Evolutionary conservation across 2,888 invertebrate species (phyloP).

Genomic region (Cenopis cana): DNA sequence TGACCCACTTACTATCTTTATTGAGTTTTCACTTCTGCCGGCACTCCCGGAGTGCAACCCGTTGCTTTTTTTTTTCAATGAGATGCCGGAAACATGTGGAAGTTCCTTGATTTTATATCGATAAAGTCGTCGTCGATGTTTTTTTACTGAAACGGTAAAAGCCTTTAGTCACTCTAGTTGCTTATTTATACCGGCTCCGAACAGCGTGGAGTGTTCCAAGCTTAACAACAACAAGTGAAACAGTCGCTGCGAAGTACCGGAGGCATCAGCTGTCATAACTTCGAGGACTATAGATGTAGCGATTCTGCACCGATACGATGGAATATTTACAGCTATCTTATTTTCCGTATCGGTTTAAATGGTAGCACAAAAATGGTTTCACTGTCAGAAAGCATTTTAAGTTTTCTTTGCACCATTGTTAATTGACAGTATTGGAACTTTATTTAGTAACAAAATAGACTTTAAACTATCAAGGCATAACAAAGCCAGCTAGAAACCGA

Average conservation of each 20-base stretch:
- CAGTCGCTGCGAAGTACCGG: constrained; percentile 31
- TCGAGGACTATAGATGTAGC: constrained; percentile 20
- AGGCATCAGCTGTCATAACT: constrained; percentile 44
- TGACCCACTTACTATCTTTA: too few relatives aligned
- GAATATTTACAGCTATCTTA: constrained; percentile 21
- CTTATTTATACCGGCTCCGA: constrained; percentile 51
- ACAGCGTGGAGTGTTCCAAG: constrained; percentile 50
- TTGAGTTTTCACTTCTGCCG: too few relatives aligned
- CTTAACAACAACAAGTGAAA: constrained; percentile 47
- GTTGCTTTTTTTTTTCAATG: too few relatives aligned
- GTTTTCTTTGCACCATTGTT: neutral
- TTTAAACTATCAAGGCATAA: too few relatives aligned
- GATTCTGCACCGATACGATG: constrained; percentile 4
- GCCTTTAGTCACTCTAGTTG: constrained; percentile 53
- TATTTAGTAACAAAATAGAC: too few relatives aligned
- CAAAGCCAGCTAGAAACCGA: constrained; percentile 18
- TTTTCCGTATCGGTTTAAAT: neutral
- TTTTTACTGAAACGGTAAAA: constrained; percentile 59
- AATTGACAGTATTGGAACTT: neutral
- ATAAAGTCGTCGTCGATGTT: constrained; percentile 47
- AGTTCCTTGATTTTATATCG: constrained; percentile 49
- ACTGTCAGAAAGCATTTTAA: neutral
- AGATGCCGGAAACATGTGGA: constrained; percentile 41
- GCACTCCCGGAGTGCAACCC: too few relatives aligned
- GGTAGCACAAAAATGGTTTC: neutral